These are phyloP conservation scores for Clarias laeviceps DNA, from an alignment of 2,797 vertebrate genomes.

Conservation along the genomic window DNA sequence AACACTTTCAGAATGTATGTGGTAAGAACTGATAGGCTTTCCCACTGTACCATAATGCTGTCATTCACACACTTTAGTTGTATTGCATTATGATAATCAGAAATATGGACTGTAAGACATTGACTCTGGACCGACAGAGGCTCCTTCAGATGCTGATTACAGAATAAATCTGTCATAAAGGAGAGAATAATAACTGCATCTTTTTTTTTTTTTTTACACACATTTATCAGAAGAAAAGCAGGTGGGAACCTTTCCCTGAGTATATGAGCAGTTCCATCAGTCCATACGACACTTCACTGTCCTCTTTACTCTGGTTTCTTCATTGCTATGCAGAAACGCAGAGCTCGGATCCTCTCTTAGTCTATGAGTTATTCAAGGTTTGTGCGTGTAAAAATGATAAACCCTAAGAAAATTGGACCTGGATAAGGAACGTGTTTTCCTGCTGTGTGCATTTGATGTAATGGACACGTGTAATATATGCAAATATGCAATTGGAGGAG, in stretches of 20 bases:
- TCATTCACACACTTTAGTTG: constrained; percentile 8
- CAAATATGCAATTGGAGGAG: not conserved
- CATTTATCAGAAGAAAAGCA: constrained; percentile 3
- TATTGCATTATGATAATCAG: not conserved
- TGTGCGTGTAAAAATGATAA: not conserved
- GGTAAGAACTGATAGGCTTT: not conserved
- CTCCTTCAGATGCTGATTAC: not conserved
- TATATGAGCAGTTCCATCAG: not conserved
- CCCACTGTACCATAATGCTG: not conserved
- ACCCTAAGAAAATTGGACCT: not conserved
- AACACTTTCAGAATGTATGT: not conserved
- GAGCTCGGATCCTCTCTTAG: too few species aligned
- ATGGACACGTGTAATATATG: not conserved
- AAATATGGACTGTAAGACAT: not conserved
- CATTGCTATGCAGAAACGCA: not conserved
- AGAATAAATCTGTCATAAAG: not conserved
- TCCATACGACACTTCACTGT: not conserved
- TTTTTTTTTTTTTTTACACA: not conserved
- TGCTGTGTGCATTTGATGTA: not conserved
- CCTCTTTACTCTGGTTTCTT: not conserved
- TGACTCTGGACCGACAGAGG: not conserved
- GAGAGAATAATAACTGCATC: not conserved
- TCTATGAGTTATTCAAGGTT: not conserved
- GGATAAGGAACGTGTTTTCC: not conserved
- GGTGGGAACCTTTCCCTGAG: not conserved